These are phyloP conservation scores for Matsumurasca onukii DNA, from an alignment of 1,140 invertebrate species.

Conservation along the genomic window DNA sequence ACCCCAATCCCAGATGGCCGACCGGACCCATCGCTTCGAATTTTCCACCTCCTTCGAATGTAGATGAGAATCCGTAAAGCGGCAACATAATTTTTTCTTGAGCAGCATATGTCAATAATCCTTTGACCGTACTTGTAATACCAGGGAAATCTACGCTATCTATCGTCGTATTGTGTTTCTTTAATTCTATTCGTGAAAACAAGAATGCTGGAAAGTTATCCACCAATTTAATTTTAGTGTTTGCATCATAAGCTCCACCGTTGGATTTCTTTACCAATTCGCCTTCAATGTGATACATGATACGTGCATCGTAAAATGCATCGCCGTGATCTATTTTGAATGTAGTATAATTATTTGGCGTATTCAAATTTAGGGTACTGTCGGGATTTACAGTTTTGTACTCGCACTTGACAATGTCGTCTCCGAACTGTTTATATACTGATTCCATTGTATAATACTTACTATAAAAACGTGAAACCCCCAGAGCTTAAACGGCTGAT, in stretches of 20 bases:
- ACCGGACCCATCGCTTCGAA: background rate
- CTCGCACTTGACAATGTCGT: background rate
- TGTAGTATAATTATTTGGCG: background rate
- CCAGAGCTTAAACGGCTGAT: too few relatives aligned
- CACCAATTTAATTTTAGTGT: background rate
- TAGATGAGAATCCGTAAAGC: background rate
- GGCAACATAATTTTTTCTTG: background rate
- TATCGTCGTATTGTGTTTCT: background rate
- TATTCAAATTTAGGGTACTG: background rate
- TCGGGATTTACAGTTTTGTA: background rate
- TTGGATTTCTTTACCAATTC: background rate
- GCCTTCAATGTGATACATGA: background rate
- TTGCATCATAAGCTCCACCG: background rate
- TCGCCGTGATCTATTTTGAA: background rate
- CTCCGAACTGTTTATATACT: background rate
- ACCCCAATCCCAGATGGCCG: constrained; percentile 3
- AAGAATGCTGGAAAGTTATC: background rate
- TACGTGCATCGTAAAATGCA: background rate
- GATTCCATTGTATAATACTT: background rate
- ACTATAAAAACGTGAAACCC: background rate
- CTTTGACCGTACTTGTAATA: constrained; percentile 12
- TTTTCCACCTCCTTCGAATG: constrained; percentile 3
- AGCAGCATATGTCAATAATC: background rate
- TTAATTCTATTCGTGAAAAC: background rate
- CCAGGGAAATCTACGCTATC: constrained; percentile 10